Conservation (phyloP, 2,888 invertebrate species). For the Ophioninae sp. region DNA sequence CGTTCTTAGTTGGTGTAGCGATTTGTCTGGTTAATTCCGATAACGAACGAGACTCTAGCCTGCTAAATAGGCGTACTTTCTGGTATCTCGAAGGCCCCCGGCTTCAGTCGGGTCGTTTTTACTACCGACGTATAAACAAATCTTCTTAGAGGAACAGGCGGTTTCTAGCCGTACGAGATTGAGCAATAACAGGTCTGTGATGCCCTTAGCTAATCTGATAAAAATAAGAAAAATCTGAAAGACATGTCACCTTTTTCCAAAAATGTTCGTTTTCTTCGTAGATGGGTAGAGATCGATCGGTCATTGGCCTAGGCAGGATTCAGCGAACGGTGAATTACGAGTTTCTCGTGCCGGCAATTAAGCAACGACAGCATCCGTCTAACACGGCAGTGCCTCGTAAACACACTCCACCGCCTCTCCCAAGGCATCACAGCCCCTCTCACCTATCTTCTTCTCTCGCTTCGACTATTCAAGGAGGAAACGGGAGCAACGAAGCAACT, state of each 20-base stretch:
- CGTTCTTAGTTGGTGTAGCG: constrained; percentile 88
- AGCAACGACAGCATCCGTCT: constrained; percentile 74
- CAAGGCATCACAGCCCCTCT: constrained; percentile 44
- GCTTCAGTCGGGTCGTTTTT: constrained; percentile 73
- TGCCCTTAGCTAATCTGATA: constrained; percentile 85
- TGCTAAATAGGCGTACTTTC: constrained; percentile 84
- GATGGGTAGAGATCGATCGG: too few relatives aligned
- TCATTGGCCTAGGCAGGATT: too few relatives aligned
- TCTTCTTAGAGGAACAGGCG: constrained; percentile 83
- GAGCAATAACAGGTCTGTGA: too few relatives aligned
- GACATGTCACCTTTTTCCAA: too few relatives aligned
- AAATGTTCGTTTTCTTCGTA: too few relatives aligned
- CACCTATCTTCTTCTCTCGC: constrained; percentile 34
- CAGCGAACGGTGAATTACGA: constrained; percentile 68
- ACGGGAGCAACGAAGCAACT: constrained; percentile 50
- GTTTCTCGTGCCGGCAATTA: constrained; percentile 71
- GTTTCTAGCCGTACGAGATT: constrained; percentile 82
- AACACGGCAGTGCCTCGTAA: constrained; percentile 74
- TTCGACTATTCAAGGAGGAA: constrained; percentile 43
- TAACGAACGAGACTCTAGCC: too few relatives aligned
- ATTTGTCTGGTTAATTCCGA: constrained; percentile 90
- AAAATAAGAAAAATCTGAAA: too few relatives aligned
- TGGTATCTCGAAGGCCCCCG: constrained; percentile 77
- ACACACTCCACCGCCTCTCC: constrained; percentile 67
- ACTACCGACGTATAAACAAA: constrained; percentile 53